Conservation (phyloP, 2,888 invertebrate genomes). For the Rambutsinella grinnellia region DNA sequence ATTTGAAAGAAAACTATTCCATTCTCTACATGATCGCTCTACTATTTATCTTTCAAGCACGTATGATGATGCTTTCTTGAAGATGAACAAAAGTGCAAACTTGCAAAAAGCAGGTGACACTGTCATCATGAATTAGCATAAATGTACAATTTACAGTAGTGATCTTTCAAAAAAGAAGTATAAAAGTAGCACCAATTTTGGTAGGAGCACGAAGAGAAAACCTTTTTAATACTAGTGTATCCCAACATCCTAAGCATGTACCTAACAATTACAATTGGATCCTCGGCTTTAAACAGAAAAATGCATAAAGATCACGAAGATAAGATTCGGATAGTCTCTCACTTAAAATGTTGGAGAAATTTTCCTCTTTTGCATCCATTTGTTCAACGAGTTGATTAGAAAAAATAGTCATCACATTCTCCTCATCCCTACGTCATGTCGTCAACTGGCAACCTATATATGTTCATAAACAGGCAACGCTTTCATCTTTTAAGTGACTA, state of each 20-base stretch:
- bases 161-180: neutral
- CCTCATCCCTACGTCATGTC: neutral
- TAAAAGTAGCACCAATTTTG: neutral
- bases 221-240: too few species aligned
- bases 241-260: too few species aligned
- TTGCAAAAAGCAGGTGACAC: neutral
- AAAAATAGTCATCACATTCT: neutral
- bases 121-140: slow-evolving; percentile 15
- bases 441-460: neutral
- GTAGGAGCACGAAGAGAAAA: too few species aligned
- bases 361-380: too few species aligned
- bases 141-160: neutral
- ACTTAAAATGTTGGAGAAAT: too few species aligned
- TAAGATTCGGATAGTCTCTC: too few species aligned
- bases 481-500: neutral
- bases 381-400: neutral
- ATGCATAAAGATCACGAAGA: too few species aligned
- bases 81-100: neutral
- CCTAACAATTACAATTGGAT: too few species aligned
- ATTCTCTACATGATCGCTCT: neutral
- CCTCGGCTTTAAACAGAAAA: too few species aligned
- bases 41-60: neutral
- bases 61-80: neutral
- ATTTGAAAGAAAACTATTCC: neutral
- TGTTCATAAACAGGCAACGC: neutral